Conservation (phyloP, 2,113 vertebrate genomes). For the Rissa tridactyla region DNA sequence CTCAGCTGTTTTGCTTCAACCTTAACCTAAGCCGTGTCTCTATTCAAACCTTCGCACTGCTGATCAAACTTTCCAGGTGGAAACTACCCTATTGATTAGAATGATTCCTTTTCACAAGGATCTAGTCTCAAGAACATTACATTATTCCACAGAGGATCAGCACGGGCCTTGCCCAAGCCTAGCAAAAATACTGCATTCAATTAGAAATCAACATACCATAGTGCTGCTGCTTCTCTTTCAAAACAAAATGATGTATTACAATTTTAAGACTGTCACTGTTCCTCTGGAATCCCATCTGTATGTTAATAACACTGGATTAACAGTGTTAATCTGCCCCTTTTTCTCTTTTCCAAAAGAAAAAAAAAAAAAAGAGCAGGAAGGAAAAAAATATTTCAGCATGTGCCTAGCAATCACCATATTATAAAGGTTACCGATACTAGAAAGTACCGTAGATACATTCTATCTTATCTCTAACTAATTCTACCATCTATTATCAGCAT, state of each 20-base stretch:
- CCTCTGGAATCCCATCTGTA: not conserved
- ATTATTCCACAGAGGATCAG: not conserved
- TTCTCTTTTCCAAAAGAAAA: not conserved
- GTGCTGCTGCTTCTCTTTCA: not conserved
- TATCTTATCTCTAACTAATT: not conserved
- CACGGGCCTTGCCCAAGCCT: not conserved
- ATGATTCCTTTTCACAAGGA: not conserved
- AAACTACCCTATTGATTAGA: not conserved
- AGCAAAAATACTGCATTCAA: not conserved
- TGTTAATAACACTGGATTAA: not conserved
- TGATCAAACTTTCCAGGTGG: not conserved
- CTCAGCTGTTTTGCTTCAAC: not conserved
- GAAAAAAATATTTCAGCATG: not conserved
- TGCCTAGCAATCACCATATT: not conserved
- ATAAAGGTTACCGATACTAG: not conserved
- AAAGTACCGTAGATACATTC: not conserved
- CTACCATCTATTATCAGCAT: not conserved
- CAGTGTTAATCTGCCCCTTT: not conserved
- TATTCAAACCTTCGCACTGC: not conserved
- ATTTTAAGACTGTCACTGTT: not conserved
- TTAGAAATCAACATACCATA: not conserved
- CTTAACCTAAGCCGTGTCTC: not conserved
- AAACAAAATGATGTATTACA: not conserved
- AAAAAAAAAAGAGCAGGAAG: not conserved
- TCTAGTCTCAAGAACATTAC: not conserved